Conservation (phyloP, 2,797 vertebrate genomes). For the Dendrocincla fuliginosa region DNA sequence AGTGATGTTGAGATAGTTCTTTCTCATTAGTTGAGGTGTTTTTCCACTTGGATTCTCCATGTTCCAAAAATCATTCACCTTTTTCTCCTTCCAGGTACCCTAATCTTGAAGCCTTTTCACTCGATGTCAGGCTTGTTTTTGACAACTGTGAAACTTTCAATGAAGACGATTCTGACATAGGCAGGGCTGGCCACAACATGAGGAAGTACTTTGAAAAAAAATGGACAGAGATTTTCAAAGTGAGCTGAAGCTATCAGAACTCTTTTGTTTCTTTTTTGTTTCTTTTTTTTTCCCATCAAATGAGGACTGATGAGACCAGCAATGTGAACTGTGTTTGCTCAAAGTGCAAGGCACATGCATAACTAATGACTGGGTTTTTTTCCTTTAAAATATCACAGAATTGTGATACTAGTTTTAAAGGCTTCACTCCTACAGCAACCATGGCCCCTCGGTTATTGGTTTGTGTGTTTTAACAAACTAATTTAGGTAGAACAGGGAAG, state of each 20-base stretch:
- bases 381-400: slow-evolving; percentile 63
- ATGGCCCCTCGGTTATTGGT: slow-evolving; percentile 80
- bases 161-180: slow-evolving; percentile 99
- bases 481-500: slow-evolving; percentile 90
- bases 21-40: neutral
- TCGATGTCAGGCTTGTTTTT: slow-evolving; percentile 97
- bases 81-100: slow-evolving; percentile 86
- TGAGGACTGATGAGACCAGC: slow-evolving; percentile 81
- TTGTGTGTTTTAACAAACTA: slow-evolving; percentile 83
- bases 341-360: slow-evolving; percentile 77
- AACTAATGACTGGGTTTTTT: slow-evolving; percentile 70
- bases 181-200: slow-evolving; percentile 98
- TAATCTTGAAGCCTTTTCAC: slow-evolving; percentile 94
- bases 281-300: slow-evolving; percentile 33
- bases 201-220: slow-evolving; percentile 98
- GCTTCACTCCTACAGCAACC: slow-evolving; percentile 79
- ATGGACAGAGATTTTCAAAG: slow-evolving; percentile 98
- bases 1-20: neutral
- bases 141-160: slow-evolving; percentile 99
- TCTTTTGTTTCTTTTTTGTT: neutral
- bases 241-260: slow-evolving; percentile 85
- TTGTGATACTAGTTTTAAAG: slow-evolving; percentile 76
- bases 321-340: slow-evolving; percentile 79
- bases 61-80: neutral
- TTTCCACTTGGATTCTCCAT: neutral